Percentiles rank a stretch among this genome's conserved stretches.
Conservation (phyloP, 2,797 vertebrate species). For the Menidia menidia region DNA sequence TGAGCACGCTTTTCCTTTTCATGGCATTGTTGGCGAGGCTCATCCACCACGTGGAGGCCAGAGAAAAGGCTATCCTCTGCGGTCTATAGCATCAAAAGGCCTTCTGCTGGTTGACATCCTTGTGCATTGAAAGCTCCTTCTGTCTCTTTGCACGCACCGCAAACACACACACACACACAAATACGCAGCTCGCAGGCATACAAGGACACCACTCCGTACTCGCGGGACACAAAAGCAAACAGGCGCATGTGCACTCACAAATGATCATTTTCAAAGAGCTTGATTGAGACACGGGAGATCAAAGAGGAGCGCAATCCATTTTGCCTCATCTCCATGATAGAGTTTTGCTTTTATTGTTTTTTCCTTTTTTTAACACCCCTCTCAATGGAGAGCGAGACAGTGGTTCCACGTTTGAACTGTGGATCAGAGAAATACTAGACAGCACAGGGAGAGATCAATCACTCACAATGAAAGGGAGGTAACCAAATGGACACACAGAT, state of each 20-base stretch:
- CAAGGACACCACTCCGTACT: not conserved
- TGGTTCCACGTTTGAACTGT: constrained; percentile 25
- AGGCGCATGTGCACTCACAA: constrained; percentile 4
- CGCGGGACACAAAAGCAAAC: constrained; percentile 5
- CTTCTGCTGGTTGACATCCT: constrained; percentile 47
- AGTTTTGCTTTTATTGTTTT: constrained; percentile 4
- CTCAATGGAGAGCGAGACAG: constrained; percentile 35
- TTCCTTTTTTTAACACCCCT: constrained; percentile 18
- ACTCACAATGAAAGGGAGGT: constrained; percentile 21
- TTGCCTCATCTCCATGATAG: constrained; percentile 34
- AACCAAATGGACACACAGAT: constrained; percentile 12
- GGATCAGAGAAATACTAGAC: constrained; percentile 49
- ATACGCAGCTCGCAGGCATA: not conserved
- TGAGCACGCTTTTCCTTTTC: constrained; percentile 5
- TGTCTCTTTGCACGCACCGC: constrained; percentile 26
- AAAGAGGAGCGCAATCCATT: constrained; percentile 49
- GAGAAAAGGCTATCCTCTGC: constrained; percentile 39
- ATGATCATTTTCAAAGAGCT: constrained; percentile 19
- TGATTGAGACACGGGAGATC: constrained; percentile 47
- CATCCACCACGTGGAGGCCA: constrained; percentile 26
- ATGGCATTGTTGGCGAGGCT: constrained; percentile 26
- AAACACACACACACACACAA: not conserved
- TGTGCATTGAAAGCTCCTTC: constrained; percentile 46
- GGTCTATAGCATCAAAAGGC: constrained; percentile 49
- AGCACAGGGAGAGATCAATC: constrained; percentile 29